Percentiles rank a stretch among this genome's conserved stretches.
Conservation (phyloP, 2,888 invertebrate genomes). For the Phytoseiulus persimilis region DNA sequence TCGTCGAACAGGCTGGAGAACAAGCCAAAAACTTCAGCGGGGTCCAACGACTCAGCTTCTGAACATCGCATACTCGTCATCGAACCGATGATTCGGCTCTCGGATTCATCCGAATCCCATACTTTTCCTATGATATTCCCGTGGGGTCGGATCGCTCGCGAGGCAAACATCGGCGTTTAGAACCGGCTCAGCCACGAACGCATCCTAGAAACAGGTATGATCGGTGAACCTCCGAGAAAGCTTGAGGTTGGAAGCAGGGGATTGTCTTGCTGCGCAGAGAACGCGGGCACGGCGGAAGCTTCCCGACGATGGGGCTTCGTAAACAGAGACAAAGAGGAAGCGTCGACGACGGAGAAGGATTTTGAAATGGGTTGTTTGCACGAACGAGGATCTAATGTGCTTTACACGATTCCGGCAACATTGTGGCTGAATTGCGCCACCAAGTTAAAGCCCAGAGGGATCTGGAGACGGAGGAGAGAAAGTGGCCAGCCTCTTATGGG, state of each 20-base stretch:
- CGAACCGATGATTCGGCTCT: no score
- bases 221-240: neutral
- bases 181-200: no score
- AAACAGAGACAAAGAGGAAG: neutral
- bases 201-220: neutral
- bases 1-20: no score
- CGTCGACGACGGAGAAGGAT: neutral
- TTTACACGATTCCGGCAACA: neutral
- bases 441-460: no score
- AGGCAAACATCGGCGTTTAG: no score
- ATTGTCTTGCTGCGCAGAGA: neutral
- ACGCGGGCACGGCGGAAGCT: neutral
- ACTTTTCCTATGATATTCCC: no score
- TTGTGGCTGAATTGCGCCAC: neutral
- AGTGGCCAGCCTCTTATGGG: neutral
- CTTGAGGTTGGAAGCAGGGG: neutral
- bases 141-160: no score
- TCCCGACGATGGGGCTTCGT: neutral
- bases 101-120: no score
- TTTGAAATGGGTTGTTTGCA: neutral
- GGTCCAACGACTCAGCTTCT: no score
- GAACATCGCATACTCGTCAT: no score
- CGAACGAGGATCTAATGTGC: neutral
- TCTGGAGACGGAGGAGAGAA: neutral
- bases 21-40: no score